phyloP scores from a whole-genome alignment of 2,113 vertebrate genomes.

The Rana temporaria region DNA sequence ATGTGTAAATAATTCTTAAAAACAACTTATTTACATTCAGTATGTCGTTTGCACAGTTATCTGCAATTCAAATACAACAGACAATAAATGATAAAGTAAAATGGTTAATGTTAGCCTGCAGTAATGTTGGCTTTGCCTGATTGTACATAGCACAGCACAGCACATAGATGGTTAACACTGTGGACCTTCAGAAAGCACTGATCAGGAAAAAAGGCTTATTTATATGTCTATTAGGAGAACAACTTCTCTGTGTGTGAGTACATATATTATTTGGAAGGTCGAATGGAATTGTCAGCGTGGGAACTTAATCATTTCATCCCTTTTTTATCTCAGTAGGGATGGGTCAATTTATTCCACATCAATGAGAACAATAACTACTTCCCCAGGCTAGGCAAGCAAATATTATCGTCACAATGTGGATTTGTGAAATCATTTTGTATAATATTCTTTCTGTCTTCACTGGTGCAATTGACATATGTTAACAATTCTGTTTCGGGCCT shows the following conservation, averaged over 20 bases:
- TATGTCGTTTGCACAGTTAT: too few relatives aligned
- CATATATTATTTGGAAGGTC: slow-evolving; percentile 38
- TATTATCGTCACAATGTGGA: slow-evolving; percentile 3
- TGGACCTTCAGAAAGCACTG: slow-evolving; percentile 5
- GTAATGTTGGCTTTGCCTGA: not conserved
- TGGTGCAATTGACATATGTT: slow-evolving; percentile 2
- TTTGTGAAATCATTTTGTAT: not conserved
- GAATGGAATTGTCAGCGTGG: not conserved
- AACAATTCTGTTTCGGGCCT: not conserved
- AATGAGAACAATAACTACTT: not conserved
- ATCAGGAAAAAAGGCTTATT: slow-evolving; percentile 18
- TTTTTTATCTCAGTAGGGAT: slow-evolving; percentile 16
- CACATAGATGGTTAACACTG: not conserved
- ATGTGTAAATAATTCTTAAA: too few relatives aligned
- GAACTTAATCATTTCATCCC: slow-evolving; percentile 1
- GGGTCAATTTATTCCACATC: slow-evolving; percentile 26
- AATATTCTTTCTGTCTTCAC: not conserved
- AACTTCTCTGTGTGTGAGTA: slow-evolving; percentile 19
- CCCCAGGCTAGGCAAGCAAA: not conserved
- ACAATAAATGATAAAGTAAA: too few relatives aligned
- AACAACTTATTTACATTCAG: too few relatives aligned
- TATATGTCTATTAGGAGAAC: slow-evolving; percentile 31
- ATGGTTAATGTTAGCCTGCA: not conserved
- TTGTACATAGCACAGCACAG: not conserved
- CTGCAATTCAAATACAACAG: too few relatives aligned